Evolutionary conservation across 2,797 vertebrate species (phyloP), one percentile per base, ranked within the genome.

Genomic region (Phrynocephalus forsythii): DNA sequence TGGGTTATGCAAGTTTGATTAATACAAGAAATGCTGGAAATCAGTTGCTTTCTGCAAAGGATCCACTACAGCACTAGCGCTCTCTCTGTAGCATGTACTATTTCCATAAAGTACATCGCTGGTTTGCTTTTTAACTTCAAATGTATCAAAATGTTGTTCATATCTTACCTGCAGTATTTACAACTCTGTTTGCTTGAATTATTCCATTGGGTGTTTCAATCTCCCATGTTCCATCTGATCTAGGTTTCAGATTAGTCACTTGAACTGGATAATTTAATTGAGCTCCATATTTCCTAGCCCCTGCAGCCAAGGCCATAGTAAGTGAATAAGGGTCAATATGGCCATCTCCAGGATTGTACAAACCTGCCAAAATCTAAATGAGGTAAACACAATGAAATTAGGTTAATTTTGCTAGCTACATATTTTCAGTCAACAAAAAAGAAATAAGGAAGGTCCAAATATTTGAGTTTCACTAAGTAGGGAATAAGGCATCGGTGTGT

Each of bases 241-340:
- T 97, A 16, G 93, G 95, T n/a, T 91, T 96, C 88, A 99, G 95
- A 73, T 94, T 96, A 10, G 96, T 98, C 85, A 99, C 98, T 0
- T 97, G 97, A 2, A 98, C 96, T 0, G 97, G 98, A 87, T 97
- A 98, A 95, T 98, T 98, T 94, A 99, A 96, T 69, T 98, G 96
- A n/a, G 98, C 98, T 1, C 98, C 98, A 0, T 99, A 98, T 97
- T 98, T 98, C 68, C 98, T 98, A 82, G 99, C 99, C 13, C 99
- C 99, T 6, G 98, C 97, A 11, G 99, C 99, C 94, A 99, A 95
- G 11, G 98, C 98, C 99, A 99, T 99, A 0, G 99, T 99, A 83
- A 99, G 97, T 89, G 98, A 99, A 93, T 99, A 99, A 0, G 99
- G 99, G 95, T 99, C 99, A 26, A 99, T 99, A 95, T 99, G 99